A percentile compares a stretch with the other conserved stretches of the same genome.
phyloP scores from a whole-genome alignment of 2,888 invertebrate genomes.

The Mamestra brassicae region DNA sequence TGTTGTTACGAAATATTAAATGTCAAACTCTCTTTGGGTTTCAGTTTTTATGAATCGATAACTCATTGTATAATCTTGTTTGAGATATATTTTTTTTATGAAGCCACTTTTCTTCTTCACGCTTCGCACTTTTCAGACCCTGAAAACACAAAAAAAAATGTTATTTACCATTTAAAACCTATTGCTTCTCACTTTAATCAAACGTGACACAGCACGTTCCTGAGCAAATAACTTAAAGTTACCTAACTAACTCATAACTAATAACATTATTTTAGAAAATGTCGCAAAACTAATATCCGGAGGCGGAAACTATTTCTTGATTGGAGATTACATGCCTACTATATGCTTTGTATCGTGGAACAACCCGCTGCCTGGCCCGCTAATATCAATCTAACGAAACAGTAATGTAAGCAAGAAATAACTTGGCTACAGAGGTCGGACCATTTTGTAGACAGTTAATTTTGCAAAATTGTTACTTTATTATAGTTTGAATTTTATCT shows the following conservation, averaged over 20 bases:
- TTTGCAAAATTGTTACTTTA: conserved; percentile 21
- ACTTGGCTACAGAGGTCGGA: conserved; percentile 25
- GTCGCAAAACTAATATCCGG: conserved; percentile 66
- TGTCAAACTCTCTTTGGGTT: not conserved
- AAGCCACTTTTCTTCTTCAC: not conserved
- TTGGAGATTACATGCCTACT: conserved; percentile 58
- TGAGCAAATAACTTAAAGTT: conserved; percentile 34
- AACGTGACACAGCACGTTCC: conserved; percentile 4
- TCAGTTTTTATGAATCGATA: conserved; percentile 6
- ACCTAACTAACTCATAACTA: conserved; percentile 9
- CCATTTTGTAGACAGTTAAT: conserved; percentile 24
- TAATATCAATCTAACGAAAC: conserved; percentile 41
- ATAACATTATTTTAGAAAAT: conserved; percentile 60
- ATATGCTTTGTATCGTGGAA: conserved; percentile 41
- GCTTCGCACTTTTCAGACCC: not conserved
- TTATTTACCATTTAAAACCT: not conserved
- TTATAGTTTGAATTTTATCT: not conserved
- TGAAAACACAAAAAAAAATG: conserved; percentile 22
- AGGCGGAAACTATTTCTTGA: conserved; percentile 69
- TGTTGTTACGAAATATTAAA: conserved; percentile 2
- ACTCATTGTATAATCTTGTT: not conserved
- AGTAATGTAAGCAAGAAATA: conserved; percentile 46
- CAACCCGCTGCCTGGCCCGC: conserved; percentile 24
- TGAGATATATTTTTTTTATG: not conserved
- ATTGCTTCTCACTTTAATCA: conserved; percentile 5